phyloP scores from a whole-genome alignment of 2,797 vertebrate species.

The Erithacus rubecula region DNA sequence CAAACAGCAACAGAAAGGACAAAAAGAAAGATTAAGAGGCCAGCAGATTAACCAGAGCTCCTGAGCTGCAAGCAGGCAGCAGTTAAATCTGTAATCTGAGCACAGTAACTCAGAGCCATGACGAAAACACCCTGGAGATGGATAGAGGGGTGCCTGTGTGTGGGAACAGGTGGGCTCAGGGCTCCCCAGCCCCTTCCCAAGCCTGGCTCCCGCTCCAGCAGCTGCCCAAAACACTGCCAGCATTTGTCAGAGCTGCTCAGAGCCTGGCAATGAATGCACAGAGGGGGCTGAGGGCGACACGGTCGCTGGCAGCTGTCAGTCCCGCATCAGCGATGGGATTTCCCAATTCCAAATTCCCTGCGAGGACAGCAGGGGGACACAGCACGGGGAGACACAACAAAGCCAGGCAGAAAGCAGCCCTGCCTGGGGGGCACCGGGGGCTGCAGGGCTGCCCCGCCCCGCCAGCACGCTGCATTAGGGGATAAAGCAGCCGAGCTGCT shows the following conservation, averaged over 20 bases:
- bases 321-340: not conserved
- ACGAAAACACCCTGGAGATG: not conserved
- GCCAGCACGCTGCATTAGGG: not conserved
- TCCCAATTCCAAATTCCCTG: not conserved
- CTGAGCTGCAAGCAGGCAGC: slow-evolving; percentile 79
- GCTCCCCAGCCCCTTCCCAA: not conserved
- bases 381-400: not conserved
- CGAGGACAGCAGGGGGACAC: not conserved
- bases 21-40: slow-evolving; percentile 49
- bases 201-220: slow-evolving; percentile 21
- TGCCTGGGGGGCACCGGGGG: not conserved
- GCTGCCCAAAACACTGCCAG: slow-evolving; percentile 36
- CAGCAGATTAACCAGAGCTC: slow-evolving; percentile 62
- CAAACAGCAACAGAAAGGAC: slow-evolving; percentile 30
- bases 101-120: not conserved
- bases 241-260: not conserved
- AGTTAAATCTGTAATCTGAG: slow-evolving; percentile 63
- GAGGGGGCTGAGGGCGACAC: not conserved
- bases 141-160: slow-evolving; percentile 24
- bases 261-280: not conserved
- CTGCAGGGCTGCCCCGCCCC: not conserved
- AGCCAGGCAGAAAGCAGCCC: not conserved
- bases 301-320: not conserved
- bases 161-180: slow-evolving; percentile 1
- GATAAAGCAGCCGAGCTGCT: not conserved